Base-by-base conservation (phyloP, 1,140 invertebrate genomes). In the Drosophila ercepeae region DNA sequence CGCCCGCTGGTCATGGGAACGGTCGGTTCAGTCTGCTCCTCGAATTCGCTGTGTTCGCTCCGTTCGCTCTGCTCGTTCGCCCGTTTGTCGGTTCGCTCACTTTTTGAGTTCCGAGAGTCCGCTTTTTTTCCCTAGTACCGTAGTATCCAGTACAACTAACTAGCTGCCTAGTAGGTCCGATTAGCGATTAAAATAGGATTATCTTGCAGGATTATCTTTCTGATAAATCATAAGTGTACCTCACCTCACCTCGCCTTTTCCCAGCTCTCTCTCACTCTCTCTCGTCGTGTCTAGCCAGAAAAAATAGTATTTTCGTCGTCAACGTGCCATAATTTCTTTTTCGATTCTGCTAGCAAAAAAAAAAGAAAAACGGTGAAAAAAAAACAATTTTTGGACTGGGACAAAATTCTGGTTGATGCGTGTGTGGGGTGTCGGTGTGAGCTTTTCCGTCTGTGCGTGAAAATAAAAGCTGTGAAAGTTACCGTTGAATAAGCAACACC, bases 11-110 rank as follows among this genome's bases (percentile, higher is more conserved):
- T 71, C 79, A 78, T 74, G 70, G 73, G 68, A 60, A 52, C 21
- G 60, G 76, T 86, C 29, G 60, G 76, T 86, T 84, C 73, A 86
- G 81, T 84, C 82, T 81, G 82, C 63, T 81, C 76, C 67, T 73
- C 86, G 67, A 73, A 70, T 84, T 86, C 81, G 81, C 75, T 72
- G 50, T 81, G 81, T 86, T 82, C 71, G 78, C 63, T 82, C 75
- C 69, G 60, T 76, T 75, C 65, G 71, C 71, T 68, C 55, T 53
- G 69, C 11, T n/a, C 63, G 69, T 79, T 59, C 53, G 75, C 68
- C 69, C 74, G 69, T 76, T 16, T 16, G 39, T 8, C 39, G 2
- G 19, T 57, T 75, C 50, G 72, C 48, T 64, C 52, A 42, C 53
- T 67, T 53, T 60, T 25, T 63, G 54, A 42, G 60, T 63, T 60